These are phyloP conservation scores for Lutraria lutraria DNA, from an alignment of 2,888 invertebrate species.

Conservation along the genomic window DNA sequence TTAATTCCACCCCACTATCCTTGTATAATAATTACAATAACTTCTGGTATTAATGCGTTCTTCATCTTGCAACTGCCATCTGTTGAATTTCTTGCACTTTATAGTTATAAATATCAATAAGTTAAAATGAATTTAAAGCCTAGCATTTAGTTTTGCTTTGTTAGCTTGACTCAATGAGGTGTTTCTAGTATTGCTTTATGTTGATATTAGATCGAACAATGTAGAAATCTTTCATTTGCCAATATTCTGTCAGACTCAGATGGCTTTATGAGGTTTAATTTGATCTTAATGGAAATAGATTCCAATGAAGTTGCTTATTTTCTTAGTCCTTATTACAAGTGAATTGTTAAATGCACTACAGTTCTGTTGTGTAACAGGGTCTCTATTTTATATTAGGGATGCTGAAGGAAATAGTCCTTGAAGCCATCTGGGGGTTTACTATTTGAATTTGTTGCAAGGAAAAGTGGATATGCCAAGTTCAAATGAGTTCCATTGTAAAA, in stretches of 20 bases:
- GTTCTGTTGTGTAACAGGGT: not conserved
- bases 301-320: not conserved
- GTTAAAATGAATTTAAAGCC: not conserved
- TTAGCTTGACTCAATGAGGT: not conserved
- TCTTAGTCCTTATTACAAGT: not conserved
- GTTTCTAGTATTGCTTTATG: not conserved
- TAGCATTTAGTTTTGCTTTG: not conserved
- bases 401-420: not conserved
- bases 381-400: not conserved
- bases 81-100: not conserved
- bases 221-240: constrained; percentile 8
- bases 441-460: constrained; percentile 13
- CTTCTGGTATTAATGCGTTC: not conserved
- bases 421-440: constrained; percentile 11
- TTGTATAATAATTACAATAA: not conserved
- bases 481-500: constrained; percentile 23
- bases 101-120: not conserved
- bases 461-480: constrained; percentile 13
- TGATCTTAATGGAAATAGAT: not conserved
- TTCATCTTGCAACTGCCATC: not conserved
- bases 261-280: constrained; percentile 1
- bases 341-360: not conserved
- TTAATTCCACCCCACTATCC: not conserved
- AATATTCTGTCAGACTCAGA: not conserved
- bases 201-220: not conserved